Base-by-base conservation (phyloP, 1,140 invertebrate species). In the Drosophila punjabiensis region DNA sequence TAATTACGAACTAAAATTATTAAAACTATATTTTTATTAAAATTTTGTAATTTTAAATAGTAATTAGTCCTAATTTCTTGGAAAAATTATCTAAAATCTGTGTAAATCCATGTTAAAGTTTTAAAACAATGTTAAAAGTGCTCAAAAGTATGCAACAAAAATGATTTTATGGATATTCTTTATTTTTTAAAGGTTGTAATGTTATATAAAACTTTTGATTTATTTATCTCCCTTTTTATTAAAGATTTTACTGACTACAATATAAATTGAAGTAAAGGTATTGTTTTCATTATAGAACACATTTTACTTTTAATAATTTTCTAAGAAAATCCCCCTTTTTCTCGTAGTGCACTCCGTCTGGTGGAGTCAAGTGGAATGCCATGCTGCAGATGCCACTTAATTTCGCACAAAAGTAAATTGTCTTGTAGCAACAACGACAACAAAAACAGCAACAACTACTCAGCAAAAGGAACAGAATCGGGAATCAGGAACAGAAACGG, bases 361-460 rank as follows among this genome's bases (percentile, higher is more conserved):
- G 86, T 90, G 86, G 86, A 90, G 86, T 86, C 86, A 90, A 90
- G 86, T 90, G 86, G 86, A 90, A 90, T 90, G 86, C 86, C 86
- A 90, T 86, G 82, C 82, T 90, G 87, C 86, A 90, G 86, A 90
- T 92, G 89, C 89, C 85, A 89, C 82, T 92, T 92, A 92, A 92
- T 91, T 92, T 92, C 90, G 90, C 85, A 92, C 89, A 86, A 92
- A 92, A 92, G 91, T 92, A 89, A 92, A 92, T 92, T 92, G 88
- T 92, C 91, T 92, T 92, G 91, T 92, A 91, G 79, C 81, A 79
- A 84, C 87, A 91, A 81, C 71, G 59, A 55, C 82, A 86, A 67
- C 82, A 81, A 56, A n/a, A 18, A 30, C 5, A 47, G 8, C 52
- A 68, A 16, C 55, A 70, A 30, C 67, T 66, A 50, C 62, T 66